Evolutionary conservation across 2,797 vertebrate genomes (phyloP).

Genomic region (Crenichthys baileyi): DNA sequence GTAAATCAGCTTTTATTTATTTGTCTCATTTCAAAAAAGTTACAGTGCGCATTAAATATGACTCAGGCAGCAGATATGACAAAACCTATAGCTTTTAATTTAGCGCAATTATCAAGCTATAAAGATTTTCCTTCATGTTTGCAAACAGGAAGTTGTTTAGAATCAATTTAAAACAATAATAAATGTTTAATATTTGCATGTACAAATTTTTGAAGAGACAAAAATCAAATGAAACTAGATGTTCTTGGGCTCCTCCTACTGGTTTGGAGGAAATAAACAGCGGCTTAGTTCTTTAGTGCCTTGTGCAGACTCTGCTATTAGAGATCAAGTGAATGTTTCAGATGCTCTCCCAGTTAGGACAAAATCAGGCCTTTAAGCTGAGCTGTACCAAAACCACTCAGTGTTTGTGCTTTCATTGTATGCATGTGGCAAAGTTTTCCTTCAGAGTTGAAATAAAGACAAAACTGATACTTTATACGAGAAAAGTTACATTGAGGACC

Average conservation of each 20-base stretch:
- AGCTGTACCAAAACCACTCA: not conserved
- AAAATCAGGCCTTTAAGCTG: not conserved
- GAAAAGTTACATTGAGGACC: not conserved
- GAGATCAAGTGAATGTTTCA: not conserved
- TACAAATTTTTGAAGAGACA: too few relatives aligned
- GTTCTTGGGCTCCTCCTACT: too few relatives aligned
- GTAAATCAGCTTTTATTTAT: not conserved
- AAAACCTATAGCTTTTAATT: not conserved
- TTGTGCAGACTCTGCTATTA: too few relatives aligned
- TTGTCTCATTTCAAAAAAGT: not conserved
- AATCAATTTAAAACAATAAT: too few relatives aligned
- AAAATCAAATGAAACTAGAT: too few relatives aligned
- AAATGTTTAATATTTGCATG: too few relatives aligned
- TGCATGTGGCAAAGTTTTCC: not conserved
- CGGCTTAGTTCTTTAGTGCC: too few relatives aligned
- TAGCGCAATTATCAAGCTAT: not conserved
- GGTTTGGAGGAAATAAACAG: too few relatives aligned
- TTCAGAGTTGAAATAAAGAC: not conserved
- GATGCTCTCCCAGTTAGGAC: not conserved
- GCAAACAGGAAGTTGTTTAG: too few relatives aligned
- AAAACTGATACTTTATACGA: not conserved
- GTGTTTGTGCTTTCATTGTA: not conserved
- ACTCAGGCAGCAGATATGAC: not conserved
- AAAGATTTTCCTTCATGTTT: too few relatives aligned
- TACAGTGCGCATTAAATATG: too few relatives aligned